Percentiles rank a stretch among this genome's conserved stretches.
These are phyloP conservation scores for Pseudoatta argentina DNA, from an alignment of 1,140 invertebrate species.

Conservation along the genomic window DNA sequence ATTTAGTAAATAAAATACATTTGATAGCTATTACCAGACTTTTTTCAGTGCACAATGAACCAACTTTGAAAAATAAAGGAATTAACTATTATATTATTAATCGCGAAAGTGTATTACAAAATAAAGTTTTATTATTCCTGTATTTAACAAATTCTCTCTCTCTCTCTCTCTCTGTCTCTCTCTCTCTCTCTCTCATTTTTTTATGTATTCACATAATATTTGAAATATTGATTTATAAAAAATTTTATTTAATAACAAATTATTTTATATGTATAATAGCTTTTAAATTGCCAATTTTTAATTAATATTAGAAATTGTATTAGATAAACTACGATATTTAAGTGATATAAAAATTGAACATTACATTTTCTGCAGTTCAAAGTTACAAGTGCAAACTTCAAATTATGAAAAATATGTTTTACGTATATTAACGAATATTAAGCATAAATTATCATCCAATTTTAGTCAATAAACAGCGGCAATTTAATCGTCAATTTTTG, in stretches of 20 bases:
- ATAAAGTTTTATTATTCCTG: neutral
- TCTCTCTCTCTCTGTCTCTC: no score
- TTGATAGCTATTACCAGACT: no score
- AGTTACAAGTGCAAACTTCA: neutral
- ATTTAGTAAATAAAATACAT: no score
- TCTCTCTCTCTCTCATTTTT: neutral
- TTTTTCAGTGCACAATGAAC: no score
- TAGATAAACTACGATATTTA: neutral
- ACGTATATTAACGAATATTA: constrained; percentile 33
- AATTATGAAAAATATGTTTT: constrained; percentile 25
- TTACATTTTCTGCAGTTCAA: neutral
- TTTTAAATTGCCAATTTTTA: neutral
- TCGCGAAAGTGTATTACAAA: neutral
- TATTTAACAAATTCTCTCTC: neutral
- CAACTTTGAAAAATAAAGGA: neutral
- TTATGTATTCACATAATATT: neutral
- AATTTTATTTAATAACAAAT: neutral
- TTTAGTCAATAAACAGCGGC: constrained; percentile 39
- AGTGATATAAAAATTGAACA: neutral
- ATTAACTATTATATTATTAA: neutral
- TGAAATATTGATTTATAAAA: neutral
- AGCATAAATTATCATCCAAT: constrained; percentile 54
- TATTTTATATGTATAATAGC: neutral
- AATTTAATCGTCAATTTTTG: constrained; percentile 56
- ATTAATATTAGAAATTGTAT: neutral